A percentile compares a stretch with the other conserved stretches of the same genome.
Evolutionary conservation across 1,140 invertebrate species (phyloP).

Genomic region (Ooceraea biroi): DNA sequence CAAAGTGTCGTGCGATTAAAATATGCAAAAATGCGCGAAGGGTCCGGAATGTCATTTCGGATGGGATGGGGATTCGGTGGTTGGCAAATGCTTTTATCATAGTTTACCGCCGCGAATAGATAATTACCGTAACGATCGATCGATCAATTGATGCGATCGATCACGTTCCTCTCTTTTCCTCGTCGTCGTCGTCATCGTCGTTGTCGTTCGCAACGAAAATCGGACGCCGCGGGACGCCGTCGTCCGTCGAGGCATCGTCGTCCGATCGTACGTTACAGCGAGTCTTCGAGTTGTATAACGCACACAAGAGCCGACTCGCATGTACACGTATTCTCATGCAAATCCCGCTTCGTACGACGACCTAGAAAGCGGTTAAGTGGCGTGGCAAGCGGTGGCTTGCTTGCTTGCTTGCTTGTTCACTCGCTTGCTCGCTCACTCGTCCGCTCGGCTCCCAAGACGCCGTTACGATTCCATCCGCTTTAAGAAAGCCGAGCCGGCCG

Average conservation of each 20-base stretch:
- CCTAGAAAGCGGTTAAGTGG: conserved; percentile 66
- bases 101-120: no score
- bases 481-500: conserved; percentile 63
- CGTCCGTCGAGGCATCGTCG: not conserved
- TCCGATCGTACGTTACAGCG: conserved; percentile 3
- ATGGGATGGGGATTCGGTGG: conserved; percentile 1
- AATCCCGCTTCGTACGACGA: conserved; percentile 54
- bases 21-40: conserved; percentile 3
- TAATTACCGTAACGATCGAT: no score
- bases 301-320: not conserved
- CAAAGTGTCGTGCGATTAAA: not conserved
- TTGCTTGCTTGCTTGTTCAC: not conserved
- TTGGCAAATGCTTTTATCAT: conserved; percentile 6
- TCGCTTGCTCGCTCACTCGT: no score
- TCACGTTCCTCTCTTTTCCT: no score
- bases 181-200: no score
- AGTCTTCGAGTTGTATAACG: conserved; percentile 30
- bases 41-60: conserved; percentile 26
- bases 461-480: conserved; percentile 70
- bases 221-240: not conserved
- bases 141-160: no score
- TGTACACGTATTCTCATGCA: conserved; percentile 51
- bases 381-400: conserved; percentile 23
- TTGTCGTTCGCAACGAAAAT: conserved; percentile 12
- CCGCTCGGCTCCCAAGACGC: conserved; percentile 48